Base-by-base conservation (phyloP, 2,113 vertebrate species). In the Pheucticus melanocephalus region DNA sequence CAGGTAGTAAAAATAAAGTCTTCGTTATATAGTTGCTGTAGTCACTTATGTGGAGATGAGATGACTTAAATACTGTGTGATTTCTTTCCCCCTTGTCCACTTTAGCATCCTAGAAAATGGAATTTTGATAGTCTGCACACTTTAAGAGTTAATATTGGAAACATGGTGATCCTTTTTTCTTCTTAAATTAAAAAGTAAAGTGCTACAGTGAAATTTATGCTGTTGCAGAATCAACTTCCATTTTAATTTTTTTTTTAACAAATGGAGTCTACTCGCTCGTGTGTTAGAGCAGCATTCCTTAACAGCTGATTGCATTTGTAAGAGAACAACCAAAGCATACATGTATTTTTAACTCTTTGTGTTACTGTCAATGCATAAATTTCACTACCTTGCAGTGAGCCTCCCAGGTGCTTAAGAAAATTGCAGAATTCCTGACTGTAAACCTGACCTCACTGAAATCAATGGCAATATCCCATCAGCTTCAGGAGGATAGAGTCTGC, bases 1-100 rank as follows among this genome's bases (percentile, higher is more conserved):
- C 97, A 98, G 97, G 97, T 97, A 97, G 96, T 97, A 97, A 96
- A 97, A 97, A 97, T 95, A 92, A 95, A 96, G 76, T 86, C 91
- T 97, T 95, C 82, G 27, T 95, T 97, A 78, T 96, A 97, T 92
- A 91, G 96, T 95, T 96, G 94, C 61, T 96, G 92, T 97, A 81
- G 95, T 92, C 90, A 93, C 82, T 95, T 97, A 73, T 97, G 93
- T 94, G 96, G 94, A 85, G 87, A 95, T 78, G 91, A 97, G 89
- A 90, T 94, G 79, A 60, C 84, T 91, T 97, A 91, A 92, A 76
- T 94, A 51, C 21, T 80, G 23, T 92, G 63, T 93, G 33, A 82
- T 94, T 94, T 68, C 44, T 92, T 79, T 19, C 73, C 18, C 18
- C 19, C 5, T 75, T 5, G 2, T 40, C 33, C 42, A 28, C 47